A percentile compares a stretch with the other conserved stretches of the same genome.
Conservation (phyloP, 2,797 vertebrate genomes). For the Hoplostethus atlanticus region DNA sequence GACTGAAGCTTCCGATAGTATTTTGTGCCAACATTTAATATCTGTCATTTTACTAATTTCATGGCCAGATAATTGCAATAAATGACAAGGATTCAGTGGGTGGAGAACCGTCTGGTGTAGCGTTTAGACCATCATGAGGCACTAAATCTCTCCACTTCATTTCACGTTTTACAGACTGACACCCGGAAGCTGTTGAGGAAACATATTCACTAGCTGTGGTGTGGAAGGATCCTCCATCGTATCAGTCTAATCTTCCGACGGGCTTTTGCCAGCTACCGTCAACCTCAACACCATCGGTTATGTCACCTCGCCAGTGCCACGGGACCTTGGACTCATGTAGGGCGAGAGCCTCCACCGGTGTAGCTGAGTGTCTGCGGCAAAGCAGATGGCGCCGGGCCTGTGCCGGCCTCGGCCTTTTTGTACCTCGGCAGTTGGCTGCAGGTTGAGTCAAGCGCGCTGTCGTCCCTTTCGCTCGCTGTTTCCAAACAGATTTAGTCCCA, state of each 20-base stretch:
- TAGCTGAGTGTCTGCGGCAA: conserved; percentile 13
- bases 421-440: conserved; percentile 46
- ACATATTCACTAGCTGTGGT: background rate
- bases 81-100: too few relatives aligned
- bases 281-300: conserved; percentile 9
- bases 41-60: background rate
- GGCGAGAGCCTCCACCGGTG: background rate
- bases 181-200: too few relatives aligned
- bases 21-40: background rate
- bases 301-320: conserved; percentile 22
- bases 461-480: conserved; percentile 4
- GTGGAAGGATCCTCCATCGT: background rate
- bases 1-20: background rate
- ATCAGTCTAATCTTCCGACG: too few relatives aligned
- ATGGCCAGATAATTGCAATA: too few relatives aligned
- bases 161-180: too few relatives aligned
- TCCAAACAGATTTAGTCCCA: conserved; percentile 50
- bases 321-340: conserved; percentile 20
- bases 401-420: conserved; percentile 16
- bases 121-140: too few relatives aligned
- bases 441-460: conserved; percentile 25
- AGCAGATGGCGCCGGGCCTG: conserved; percentile 49
- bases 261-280: background rate
- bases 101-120: too few relatives aligned
- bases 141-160: too few relatives aligned